Percentiles rank a stretch among this genome's conserved stretches.
Evolutionary conservation across 2,888 invertebrate species (phyloP).

Genomic region (Drosophila heteroneura): DNA sequence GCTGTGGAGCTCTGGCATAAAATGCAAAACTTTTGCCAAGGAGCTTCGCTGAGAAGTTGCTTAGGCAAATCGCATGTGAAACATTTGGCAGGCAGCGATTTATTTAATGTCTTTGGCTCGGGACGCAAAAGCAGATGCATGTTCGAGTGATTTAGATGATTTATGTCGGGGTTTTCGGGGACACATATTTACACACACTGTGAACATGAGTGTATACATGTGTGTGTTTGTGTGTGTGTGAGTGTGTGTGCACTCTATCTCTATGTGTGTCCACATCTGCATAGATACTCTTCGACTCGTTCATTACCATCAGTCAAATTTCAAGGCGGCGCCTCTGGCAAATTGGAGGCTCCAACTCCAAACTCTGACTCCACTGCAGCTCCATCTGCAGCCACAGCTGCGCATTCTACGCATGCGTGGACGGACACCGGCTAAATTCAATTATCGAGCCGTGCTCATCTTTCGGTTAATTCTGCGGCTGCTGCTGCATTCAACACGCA

Average conservation of each 20-base stretch:
- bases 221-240: constrained; percentile 5
- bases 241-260: not conserved
- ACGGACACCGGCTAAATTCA: constrained; percentile 62
- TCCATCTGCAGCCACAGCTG: constrained; percentile 48
- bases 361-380: not conserved
- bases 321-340: constrained; percentile 75
- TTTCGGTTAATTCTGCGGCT: constrained; percentile 4
- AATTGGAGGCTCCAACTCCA: constrained; percentile 63
- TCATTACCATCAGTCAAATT: constrained; percentile 69
- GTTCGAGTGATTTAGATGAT: constrained; percentile 86
- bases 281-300: constrained; percentile 39
- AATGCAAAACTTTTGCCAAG: constrained; percentile 74
- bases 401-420: constrained; percentile 58
- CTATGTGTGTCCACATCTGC: constrained; percentile 18
- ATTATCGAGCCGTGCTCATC: constrained; percentile 57
- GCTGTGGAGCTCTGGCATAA: constrained; percentile 52
- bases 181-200: constrained; percentile 68
- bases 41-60: constrained; percentile 58
- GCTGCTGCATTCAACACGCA: constrained; percentile 69
- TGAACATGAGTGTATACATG: constrained; percentile 9
- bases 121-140: constrained; percentile 74
- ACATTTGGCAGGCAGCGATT: constrained; percentile 85
- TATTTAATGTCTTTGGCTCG: constrained; percentile 84
- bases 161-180: constrained; percentile 82
- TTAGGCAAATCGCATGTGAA: constrained; percentile 82